Base-by-base conservation (phyloP, 1,140 invertebrate genomes). In the Drosophila prosaltans region DNA sequence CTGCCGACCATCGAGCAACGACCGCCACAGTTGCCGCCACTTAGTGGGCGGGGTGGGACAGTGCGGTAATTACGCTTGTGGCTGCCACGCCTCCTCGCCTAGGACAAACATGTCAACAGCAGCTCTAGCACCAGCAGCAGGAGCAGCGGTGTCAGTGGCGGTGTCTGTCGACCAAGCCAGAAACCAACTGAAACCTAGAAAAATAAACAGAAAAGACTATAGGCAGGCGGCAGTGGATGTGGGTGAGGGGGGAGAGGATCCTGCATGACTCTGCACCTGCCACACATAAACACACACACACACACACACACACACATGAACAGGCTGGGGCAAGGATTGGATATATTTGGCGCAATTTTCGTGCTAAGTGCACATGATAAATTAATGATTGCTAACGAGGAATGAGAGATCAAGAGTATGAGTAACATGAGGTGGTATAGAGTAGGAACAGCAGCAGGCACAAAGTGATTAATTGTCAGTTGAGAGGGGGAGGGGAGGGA, bases 381-480 rank as follows among this genome's bases (percentile, higher is more conserved):
- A 83, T 83, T 83, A 83, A 83, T 83, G 80, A 83, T 83, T 83
- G 80, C 65, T 54, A 65, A 65, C 48, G 32, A 16, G 32, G 32
- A 45, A 16, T 60, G 16, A 30, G 2, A 26, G 2, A 26, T 58
- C 65, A 48, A 59, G 59, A 62, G 51, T 36, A 36, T 36, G 32
- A 54, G 48, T 57, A 32, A 57, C 65, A 82, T 82, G 74, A 21
- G 45, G 21, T 26, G 45, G 21, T 26, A 9, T 7, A 48, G 45
- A 16, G 16, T 16, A 16, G 16, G 21, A 5, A 5, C 43, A 48
- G 16, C 45, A 51, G 45, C 45, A 51, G 45, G 45, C 45, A 80
- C 80, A 83, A 83, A 83, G 80, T 83, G 80, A 83, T 83, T 83
- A 83, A 83, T 83, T 83, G 75, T 78, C 80, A 78, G 72, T 26